Evolutionary conservation across 1,140 invertebrate species (phyloP), one percentile per base, ranked within the genome.

Genomic region (Melipona quadrifasciata): DNA sequence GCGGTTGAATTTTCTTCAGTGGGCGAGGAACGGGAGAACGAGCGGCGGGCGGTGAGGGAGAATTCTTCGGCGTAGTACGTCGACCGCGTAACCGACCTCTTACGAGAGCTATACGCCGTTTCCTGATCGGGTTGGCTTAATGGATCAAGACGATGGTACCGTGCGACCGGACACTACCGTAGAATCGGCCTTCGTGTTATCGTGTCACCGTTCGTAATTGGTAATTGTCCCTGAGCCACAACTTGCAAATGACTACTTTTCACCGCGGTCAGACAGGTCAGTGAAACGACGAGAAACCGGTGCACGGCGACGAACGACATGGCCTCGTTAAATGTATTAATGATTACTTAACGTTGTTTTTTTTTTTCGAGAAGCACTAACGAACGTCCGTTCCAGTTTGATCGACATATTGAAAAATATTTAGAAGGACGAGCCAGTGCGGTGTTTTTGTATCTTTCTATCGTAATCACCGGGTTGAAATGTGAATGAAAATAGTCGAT

Each of bases 211-310:
- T 74, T 85, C 72, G 72, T 91, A 91, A 91, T 91, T 91, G 90
- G 86, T 91, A 91, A 91, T 91, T 86, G 86, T n/a, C 39, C 76
- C 75, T 70, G 87, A 80, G 80, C 86, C 86, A 90, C 84, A 85
- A 86, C 68, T 89, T 82, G 79, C 72, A 77, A 85, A 70, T 87
- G 77, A 80, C 65, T 71, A 80, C 84, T 86, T 87, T 84, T 83
- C 84, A 89, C 86, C 77, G 86, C 67, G 67, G 72, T 24, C 51
- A 57, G 71, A 70, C 58, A 53, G 71, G 39, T 90, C 88, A 64
- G 53, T 82, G 86, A 84, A 75, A 80, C 75, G 61, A 70, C 70
- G 77, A 65, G 27, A 78, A 65, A 74, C 19, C 72, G 24, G 79
- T 73, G 53, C 31, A 79, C 68, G 14, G 5, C 19, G 24, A 16